Percentiles rank a stretch among this genome's conserved stretches.
Conservation (phyloP, 2,888 invertebrate genomes). For the Meiosimyza platycephala region DNA sequence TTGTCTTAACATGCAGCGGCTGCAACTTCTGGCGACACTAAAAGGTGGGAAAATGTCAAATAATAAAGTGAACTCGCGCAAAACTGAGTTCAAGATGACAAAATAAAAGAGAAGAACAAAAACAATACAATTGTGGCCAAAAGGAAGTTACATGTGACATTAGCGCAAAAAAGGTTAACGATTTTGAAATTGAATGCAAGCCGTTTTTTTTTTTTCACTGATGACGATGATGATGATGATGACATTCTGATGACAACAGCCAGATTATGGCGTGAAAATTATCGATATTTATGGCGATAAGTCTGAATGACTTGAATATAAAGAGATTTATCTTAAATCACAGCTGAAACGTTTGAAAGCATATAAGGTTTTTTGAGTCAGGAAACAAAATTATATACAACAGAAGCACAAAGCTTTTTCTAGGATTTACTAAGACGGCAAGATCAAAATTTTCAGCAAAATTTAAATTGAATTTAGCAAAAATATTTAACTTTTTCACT, state of each 20-base stretch:
- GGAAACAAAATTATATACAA: too few relatives aligned
- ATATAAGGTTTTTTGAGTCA: too few relatives aligned
- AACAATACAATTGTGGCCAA: not conserved
- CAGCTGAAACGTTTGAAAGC: too few relatives aligned
- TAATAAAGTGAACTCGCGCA: slow-evolving; percentile 42
- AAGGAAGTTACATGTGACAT: not conserved
- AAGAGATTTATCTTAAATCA: too few relatives aligned
- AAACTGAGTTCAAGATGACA: not conserved
- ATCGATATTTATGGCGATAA: slow-evolving; percentile 21
- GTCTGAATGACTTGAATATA: too few relatives aligned
- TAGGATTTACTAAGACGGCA: too few relatives aligned
- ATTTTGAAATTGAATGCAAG: not conserved
- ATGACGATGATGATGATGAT: slow-evolving; percentile 2
- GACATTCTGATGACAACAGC: slow-evolving; percentile 14
- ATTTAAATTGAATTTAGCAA: too few relatives aligned
- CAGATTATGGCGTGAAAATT: slow-evolving; percentile 28
- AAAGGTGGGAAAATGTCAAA: slow-evolving; percentile 66
- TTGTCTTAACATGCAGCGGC: slow-evolving; percentile 22
- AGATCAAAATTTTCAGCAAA: too few relatives aligned
- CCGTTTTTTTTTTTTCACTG: not conserved
- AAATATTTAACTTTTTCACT: too few relatives aligned
- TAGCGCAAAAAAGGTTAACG: too few relatives aligned
- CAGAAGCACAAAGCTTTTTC: too few relatives aligned
- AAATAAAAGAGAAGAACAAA: not conserved
- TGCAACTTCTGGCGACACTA: slow-evolving; percentile 55